Percentiles rank a stretch among this genome's conserved stretches.
Conservation (phyloP, 1,140 invertebrate genomes). For the Ganaspis sp. region DNA sequence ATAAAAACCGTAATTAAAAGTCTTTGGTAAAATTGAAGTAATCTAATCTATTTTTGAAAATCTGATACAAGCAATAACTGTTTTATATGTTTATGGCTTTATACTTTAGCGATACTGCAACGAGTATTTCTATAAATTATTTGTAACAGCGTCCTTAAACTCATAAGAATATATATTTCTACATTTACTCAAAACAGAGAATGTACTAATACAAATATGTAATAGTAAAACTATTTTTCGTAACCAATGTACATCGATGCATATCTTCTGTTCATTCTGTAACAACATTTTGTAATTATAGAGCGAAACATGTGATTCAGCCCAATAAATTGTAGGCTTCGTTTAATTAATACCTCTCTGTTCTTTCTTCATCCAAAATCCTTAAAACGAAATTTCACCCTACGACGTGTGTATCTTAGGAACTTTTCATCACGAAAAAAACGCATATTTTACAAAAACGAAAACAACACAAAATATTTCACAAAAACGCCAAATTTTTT, state of each 20-base stretch:
- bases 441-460: too few relatives aligned
- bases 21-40: too few relatives aligned
- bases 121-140: background rate
- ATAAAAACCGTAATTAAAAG: too few relatives aligned
- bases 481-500: too few relatives aligned
- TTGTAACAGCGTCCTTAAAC: background rate
- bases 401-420: background rate
- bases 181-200: constrained; percentile 9
- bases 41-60: too few relatives aligned
- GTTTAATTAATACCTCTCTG: background rate
- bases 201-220: background rate
- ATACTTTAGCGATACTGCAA: background rate
- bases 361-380: background rate
- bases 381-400: background rate
- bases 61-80: too few relatives aligned
- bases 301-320: constrained; percentile 7
- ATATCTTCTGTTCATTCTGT: constrained; percentile 5
- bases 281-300: constrained; percentile 17
- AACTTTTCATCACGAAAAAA: background rate
- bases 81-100: background rate
- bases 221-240: constrained; percentile 15
- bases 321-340: constrained; percentile 12
- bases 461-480: too few relatives aligned
- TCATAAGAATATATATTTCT: background rate
- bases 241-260: constrained; percentile 24